phyloP scores from a whole-genome alignment of 2,888 invertebrate genomes.

The Chrysolina americana region DNA sequence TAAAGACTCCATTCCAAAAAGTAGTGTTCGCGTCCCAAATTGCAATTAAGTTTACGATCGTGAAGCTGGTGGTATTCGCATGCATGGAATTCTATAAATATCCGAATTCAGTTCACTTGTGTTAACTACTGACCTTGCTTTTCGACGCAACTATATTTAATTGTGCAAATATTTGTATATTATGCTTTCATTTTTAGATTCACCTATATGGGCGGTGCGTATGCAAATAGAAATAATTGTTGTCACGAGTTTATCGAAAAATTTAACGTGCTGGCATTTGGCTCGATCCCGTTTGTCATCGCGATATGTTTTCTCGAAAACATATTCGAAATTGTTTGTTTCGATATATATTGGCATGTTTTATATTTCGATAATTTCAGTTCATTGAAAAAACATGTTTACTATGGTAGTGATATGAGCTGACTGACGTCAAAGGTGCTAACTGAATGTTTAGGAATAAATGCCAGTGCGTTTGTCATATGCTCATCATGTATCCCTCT shows the following conservation, averaged over 20 bases:
- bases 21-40: constrained; percentile 17
- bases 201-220: constrained; percentile 1
- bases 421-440: neutral
- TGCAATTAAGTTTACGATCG: neutral
- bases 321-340: no score
- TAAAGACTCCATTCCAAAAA: constrained; percentile 6
- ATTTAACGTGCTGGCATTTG: constrained; percentile 2
- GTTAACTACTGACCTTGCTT: constrained; percentile 11
- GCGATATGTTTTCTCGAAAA: no score
- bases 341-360: no score
- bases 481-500: neutral
- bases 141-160: constrained; percentile 24
- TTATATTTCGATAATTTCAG: neutral
- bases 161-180: constrained; percentile 24
- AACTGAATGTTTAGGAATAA: neutral
- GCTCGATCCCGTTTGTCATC: neutral
- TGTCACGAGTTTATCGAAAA: constrained; percentile 1
- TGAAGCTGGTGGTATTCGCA: neutral
- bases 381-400: neutral
- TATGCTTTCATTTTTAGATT: constrained; percentile 21
- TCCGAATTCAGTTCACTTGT: constrained; percentile 15
- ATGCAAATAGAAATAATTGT: constrained; percentile 14
- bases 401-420: neutral
- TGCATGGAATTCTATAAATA: constrained; percentile 24
- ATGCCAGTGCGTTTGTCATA: neutral